A percentile compares a stretch with the other conserved stretches of the same genome.
These are phyloP conservation scores for Intellagama lesueurii DNA, from an alignment of 2,797 vertebrate genomes.

Conservation along the genomic window DNA sequence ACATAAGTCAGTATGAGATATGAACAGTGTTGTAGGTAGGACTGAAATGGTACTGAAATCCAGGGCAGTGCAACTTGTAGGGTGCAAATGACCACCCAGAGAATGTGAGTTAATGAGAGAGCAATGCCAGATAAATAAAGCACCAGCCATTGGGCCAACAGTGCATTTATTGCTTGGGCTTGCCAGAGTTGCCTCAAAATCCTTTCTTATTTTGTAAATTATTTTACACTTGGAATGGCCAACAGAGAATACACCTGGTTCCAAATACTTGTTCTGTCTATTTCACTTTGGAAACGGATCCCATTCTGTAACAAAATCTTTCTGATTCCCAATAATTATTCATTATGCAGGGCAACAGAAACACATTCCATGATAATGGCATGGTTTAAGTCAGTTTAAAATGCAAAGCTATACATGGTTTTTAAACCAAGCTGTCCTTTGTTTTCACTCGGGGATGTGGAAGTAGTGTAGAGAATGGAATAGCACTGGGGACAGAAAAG, in stretches of 20 bases:
- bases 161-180: too few species aligned
- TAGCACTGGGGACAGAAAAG: not conserved
- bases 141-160: too few species aligned
- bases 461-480: not conserved
- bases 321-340: not conserved
- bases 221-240: not conserved
- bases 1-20: not conserved
- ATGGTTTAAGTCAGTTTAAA: not conserved
- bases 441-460: not conserved
- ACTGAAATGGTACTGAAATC: not conserved
- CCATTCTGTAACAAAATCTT: not conserved
- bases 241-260: not conserved
- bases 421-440: not conserved
- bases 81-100: not conserved
- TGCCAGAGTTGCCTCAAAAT: too few species aligned
- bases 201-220: not conserved
- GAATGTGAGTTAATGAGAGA: too few species aligned
- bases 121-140: too few species aligned
- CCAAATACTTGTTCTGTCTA: not conserved
- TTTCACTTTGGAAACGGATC: not conserved
- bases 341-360: not conserved
- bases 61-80: not conserved
- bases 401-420: not conserved
- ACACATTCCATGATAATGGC: not conserved
- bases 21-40: not conserved